Conservation (phyloP, 2,113 vertebrate genomes). For the Larimichthys polyactis region DNA sequence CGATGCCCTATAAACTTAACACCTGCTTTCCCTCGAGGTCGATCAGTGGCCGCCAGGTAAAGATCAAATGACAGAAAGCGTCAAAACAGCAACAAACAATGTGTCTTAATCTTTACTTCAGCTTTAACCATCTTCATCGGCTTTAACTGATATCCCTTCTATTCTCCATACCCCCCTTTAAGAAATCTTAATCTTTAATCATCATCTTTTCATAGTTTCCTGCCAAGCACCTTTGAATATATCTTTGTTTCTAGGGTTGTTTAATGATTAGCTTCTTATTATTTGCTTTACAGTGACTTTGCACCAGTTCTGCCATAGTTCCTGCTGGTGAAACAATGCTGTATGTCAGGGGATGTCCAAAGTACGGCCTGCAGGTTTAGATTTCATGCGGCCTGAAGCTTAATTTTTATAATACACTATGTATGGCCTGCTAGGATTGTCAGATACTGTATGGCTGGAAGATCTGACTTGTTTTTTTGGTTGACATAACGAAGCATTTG, state of each 20-base stretch:
- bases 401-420: too few relatives aligned
- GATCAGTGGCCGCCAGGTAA: neutral
- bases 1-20: neutral
- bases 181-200: too few relatives aligned
- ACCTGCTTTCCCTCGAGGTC: neutral
- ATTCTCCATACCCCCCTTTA: neutral
- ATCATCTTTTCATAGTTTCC: neutral
- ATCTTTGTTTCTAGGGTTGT: neutral
- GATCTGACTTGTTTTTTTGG: too few relatives aligned
- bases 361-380: too few relatives aligned
- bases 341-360: too few relatives aligned
- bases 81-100: too few relatives aligned
- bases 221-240: neutral
- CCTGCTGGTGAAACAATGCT: neutral
- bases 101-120: too few relatives aligned
- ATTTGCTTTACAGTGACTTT: neutral
- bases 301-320: neutral
- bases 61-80: conserved; percentile 1
- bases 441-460: too few relatives aligned
- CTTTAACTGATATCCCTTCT: neutral
- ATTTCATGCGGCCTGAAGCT: too few relatives aligned
- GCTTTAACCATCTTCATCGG: neutral
- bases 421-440: too few relatives aligned
- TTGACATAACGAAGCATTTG: too few relatives aligned
- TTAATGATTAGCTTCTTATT: neutral